phyloP scores from a whole-genome alignment of 1,140 invertebrate genomes.

The Drosophila serrata region DNA sequence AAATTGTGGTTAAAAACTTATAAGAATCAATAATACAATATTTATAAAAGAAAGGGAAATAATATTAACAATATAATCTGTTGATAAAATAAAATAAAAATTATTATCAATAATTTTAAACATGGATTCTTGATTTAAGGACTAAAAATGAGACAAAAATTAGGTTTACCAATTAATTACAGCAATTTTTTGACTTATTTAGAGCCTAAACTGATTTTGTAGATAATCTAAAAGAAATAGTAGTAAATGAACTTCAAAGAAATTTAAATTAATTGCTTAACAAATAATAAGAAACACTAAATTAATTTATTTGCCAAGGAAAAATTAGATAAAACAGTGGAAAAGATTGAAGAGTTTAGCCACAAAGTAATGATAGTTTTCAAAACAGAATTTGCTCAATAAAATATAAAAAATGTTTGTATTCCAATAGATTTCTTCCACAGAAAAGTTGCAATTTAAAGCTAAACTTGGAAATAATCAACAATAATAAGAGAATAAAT shows the following conservation, averaged over 20 bases:
- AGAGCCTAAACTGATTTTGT: too few relatives aligned
- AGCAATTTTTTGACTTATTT: too few relatives aligned
- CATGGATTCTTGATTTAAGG: neutral
- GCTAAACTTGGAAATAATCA: too few relatives aligned
- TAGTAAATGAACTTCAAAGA: too few relatives aligned
- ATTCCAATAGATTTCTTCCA: neutral
- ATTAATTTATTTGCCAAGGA: too few relatives aligned
- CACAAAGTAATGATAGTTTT: neutral
- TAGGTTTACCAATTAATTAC: neutral
- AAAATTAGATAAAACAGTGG: too few relatives aligned
- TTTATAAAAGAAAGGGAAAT: neutral
- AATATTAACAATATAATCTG: neutral
- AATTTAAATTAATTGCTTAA: too few relatives aligned
- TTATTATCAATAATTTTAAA: neutral
- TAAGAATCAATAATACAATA: neutral
- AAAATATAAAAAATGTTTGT: too few relatives aligned
- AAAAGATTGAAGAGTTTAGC: too few relatives aligned
- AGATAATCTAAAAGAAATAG: too few relatives aligned
- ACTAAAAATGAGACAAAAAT: neutral
- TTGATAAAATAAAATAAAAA: neutral
- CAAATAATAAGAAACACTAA: too few relatives aligned
- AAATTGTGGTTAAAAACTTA: neutral
- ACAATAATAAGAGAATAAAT: too few relatives aligned
- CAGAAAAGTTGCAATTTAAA: neutral
- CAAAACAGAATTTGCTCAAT: neutral